phyloP scores from a whole-genome alignment of 1,140 invertebrate genomes.

The Cotesia glomerata region DNA sequence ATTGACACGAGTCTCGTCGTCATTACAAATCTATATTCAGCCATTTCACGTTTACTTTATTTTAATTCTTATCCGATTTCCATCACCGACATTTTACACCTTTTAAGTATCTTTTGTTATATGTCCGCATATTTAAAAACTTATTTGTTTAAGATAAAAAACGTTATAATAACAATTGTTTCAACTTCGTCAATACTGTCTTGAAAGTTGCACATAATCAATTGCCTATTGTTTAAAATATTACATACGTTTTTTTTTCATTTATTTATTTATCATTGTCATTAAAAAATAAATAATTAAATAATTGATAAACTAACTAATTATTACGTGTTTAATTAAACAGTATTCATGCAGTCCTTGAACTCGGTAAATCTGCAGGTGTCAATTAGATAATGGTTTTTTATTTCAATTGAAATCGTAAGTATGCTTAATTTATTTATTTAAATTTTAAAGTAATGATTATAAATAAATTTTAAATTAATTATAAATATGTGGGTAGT shows the following conservation, averaged over 20 bases:
- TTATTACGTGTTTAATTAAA: background rate
- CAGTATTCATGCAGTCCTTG: background rate
- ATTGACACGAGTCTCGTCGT: background rate
- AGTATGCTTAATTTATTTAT: conserved; percentile 4
- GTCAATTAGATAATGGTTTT: background rate
- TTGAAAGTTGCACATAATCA: too few relatives aligned
- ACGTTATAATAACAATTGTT: too few relatives aligned
- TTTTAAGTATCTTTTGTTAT: too few relatives aligned
- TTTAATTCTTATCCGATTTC: background rate
- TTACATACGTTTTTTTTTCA: too few relatives aligned
- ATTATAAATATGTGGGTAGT: too few relatives aligned
- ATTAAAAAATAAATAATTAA: background rate
- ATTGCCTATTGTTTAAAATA: too few relatives aligned
- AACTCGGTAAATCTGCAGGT: background rate
- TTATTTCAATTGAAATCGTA: background rate
- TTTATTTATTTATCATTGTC: too few relatives aligned
- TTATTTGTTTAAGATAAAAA: too few relatives aligned
- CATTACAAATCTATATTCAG: background rate
- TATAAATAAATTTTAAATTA: background rate
- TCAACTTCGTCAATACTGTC: too few relatives aligned
- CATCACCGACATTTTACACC: background rate
- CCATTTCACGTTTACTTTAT: conserved; percentile 12
- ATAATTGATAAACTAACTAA: background rate
- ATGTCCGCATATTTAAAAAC: too few relatives aligned
- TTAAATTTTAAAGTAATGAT: background rate